Conservation (phyloP, 2,113 vertebrate genomes). For the Chlorodrepanis virens region DNA sequence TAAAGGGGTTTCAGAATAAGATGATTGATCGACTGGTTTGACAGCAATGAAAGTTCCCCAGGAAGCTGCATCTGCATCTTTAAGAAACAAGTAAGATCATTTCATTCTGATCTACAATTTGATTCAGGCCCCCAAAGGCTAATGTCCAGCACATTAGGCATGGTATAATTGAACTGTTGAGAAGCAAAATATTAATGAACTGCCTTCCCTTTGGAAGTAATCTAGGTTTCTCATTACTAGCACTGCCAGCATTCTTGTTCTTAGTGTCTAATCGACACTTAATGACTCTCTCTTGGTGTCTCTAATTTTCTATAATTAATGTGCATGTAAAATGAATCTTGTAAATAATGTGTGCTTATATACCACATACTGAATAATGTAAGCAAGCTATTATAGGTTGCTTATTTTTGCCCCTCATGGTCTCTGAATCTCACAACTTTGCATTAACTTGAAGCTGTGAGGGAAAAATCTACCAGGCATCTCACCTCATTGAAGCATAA, state of each 20-base stretch:
- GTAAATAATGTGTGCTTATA: conserved; percentile 48
- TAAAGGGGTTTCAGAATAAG: not conserved
- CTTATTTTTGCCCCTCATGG: not conserved
- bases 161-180: conserved; percentile 71
- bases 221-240: conserved; percentile 49
- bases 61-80: not conserved
- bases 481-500: not conserved
- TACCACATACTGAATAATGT: conserved; percentile 39
- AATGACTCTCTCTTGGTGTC: conserved; percentile 45
- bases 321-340: conserved; percentile 54
- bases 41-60: not conserved
- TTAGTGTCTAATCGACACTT: conserved; percentile 59
- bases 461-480: not conserved
- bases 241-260: conserved; percentile 54
- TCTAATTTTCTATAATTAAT: conserved; percentile 72
- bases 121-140: conserved; percentile 42
- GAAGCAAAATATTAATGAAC: conserved; percentile 75
- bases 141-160: conserved; percentile 48
- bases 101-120: not conserved
- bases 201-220: conserved; percentile 68
- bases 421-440: not conserved
- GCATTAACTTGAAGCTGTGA: not conserved
- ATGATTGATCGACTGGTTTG: not conserved
- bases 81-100: not conserved
- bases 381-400: not conserved